These are phyloP conservation scores for Scomberomorus guttatus DNA, from an alignment of 2,797 vertebrate species.

Conservation along the genomic window DNA sequence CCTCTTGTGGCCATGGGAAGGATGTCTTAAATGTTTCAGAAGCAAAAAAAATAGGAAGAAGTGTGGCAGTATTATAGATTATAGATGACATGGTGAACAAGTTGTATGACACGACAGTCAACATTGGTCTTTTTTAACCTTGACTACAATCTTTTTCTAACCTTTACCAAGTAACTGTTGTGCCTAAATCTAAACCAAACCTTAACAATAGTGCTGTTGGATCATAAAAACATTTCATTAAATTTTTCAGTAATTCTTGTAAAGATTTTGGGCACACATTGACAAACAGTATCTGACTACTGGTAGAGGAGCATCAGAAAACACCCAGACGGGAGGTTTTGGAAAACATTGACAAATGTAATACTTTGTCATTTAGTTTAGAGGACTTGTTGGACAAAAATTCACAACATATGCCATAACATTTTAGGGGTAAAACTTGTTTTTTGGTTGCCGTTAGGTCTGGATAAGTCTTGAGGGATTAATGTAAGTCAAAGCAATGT, in stretches of 20 bases:
- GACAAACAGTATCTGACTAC: not conserved
- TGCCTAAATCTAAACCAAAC: not conserved
- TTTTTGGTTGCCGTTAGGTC: not conserved
- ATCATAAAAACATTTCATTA: not conserved
- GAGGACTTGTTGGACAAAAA: not conserved
- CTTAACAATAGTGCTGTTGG: not conserved
- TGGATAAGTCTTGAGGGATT: constrained; percentile 1
- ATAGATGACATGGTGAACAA: not conserved
- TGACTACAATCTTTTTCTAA: not conserved
- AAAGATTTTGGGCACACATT: not conserved
- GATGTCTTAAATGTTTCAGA: not conserved
- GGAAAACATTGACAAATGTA: not conserved
- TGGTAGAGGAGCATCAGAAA: not conserved
- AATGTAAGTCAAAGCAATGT: not conserved
- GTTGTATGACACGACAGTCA: not conserved
- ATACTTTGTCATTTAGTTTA: not conserved
- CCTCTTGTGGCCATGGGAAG: not conserved
- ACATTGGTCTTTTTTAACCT: not conserved
- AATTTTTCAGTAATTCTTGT: not conserved
- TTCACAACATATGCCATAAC: not conserved
- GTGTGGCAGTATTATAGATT: constrained; percentile 1
- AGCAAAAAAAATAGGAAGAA: constrained; percentile 1
- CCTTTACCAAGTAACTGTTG: not conserved
- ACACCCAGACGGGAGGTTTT: not conserved
- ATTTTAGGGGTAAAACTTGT: not conserved